phyloP scores from a whole-genome alignment of 2,113 vertebrate species.

The Vimba vimba region DNA sequence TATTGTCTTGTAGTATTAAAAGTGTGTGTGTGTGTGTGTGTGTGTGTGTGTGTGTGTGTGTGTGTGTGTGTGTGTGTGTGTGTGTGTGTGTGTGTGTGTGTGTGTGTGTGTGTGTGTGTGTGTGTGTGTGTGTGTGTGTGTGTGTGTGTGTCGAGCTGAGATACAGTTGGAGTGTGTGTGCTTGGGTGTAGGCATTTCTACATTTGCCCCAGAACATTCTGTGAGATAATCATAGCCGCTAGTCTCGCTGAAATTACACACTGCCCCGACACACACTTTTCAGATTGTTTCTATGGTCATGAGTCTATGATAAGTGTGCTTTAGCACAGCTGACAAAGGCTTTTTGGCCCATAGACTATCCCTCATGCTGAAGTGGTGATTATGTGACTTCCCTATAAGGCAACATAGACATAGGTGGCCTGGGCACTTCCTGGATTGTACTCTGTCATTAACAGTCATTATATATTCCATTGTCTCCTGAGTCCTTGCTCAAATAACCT shows the following conservation, averaged over 20 bases:
- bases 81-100: neutral
- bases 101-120: neutral
- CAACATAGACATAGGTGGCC: neutral
- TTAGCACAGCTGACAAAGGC: slow-evolving; percentile 4
- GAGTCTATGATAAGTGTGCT: neutral
- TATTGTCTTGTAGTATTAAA: neutral
- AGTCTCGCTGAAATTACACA: neutral
- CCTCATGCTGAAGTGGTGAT: neutral
- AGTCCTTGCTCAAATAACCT: neutral
- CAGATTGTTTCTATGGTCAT: neutral
- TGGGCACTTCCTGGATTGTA: neutral
- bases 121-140: neutral
- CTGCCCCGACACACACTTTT: neutral
- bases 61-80: neutral
- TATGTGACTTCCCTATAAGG: neutral
- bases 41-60: neutral
- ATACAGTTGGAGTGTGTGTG: neutral
- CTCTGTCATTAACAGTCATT: slow-evolving; percentile 34
- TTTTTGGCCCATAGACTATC: slow-evolving; percentile 8
- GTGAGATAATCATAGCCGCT: slow-evolving; percentile 8
- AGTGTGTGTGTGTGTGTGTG: neutral
- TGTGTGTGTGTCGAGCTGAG: neutral
- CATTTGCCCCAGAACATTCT: neutral
- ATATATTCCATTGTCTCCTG: slow-evolving; percentile 30
- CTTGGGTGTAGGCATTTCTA: neutral